Base-by-base conservation (phyloP, 2,797 vertebrate species). In the Pempheris klunzingeri region DNA sequence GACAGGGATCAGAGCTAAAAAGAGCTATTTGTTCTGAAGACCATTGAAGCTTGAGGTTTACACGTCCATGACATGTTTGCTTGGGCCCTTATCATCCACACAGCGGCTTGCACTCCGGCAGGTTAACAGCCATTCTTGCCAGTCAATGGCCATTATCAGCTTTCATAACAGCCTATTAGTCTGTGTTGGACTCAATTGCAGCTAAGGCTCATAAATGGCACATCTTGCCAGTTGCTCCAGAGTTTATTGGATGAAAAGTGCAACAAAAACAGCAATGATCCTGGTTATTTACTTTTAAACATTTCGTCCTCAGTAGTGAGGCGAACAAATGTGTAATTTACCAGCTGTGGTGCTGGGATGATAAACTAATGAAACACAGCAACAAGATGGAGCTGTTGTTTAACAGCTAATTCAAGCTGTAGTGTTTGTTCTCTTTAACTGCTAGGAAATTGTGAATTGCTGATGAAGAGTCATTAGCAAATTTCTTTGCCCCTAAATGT, bases 41-140 rank as follows among this genome's bases (percentile, higher is more conserved):
- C 73, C 74, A 59, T 54, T 84, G 82, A 87, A 90, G 88, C 87
- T 39, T 53, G 80, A 89, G 87, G 87, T 90, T 92, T 92, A 90
- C 82, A 86, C 34, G 70, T 77, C 81, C 76, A 68, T 92, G 92
- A 87, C 87, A 86, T 90, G 85, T 84, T 91, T 87, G 80, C 86
- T 86, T 82, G 90, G 78, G 83, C 64, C 78, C 78, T 85, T 86
- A 88, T 90, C 70, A 43, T 76, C 87, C 79, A 57, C 84, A 82
- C 80, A 77, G 84, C 87, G 78, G 80, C 87, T 83, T 71, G 73
- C 64, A 78, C 78, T 81, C 70, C 76, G 65, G 66, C 67, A 80
- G 82, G 87, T 89, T 84, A 86, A 78, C 84, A 73, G 75, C 66
- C 84, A 63, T 86, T 83, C 71, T 81, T 72, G 64, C 71, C 76